A percentile compares a stretch with the other conserved stretches of the same genome.
These are phyloP conservation scores for Aquila chrysaetos DNA, from an alignment of 2,797 vertebrate species.

Conservation along the genomic window DNA sequence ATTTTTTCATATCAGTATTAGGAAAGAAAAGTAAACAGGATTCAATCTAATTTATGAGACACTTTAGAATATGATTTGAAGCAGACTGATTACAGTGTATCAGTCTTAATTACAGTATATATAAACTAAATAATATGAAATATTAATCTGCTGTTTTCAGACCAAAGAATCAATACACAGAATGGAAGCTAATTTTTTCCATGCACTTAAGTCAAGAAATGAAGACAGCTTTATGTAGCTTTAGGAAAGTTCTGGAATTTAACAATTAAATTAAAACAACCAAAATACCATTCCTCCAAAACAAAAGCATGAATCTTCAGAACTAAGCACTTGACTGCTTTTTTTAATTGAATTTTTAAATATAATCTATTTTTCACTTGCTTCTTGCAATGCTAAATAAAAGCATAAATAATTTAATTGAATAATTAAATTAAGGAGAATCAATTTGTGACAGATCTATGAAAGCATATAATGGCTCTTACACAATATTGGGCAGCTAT, in stretches of 20 bases:
- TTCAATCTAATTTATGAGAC: conserved; percentile 31
- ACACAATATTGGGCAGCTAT: neutral
- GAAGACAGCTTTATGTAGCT: conserved; percentile 35
- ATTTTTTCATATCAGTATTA: conserved; percentile 27
- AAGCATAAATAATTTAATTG: conserved; percentile 10
- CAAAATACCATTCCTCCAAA: neutral
- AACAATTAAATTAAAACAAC: neutral
- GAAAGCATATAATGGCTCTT: neutral
- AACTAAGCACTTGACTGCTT: neutral
- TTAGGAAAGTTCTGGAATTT: conserved; percentile 1
- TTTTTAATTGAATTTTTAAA: neutral
- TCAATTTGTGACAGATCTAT: conserved; percentile 14
- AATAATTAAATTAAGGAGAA: conserved; percentile 30
- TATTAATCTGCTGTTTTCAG: conserved; percentile 47
- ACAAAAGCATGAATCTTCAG: neutral
- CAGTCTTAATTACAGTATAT: conserved; percentile 45
- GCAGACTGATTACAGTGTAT: conserved; percentile 22
- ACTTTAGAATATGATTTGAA: conserved; percentile 45
- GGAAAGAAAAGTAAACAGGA: conserved; percentile 27
- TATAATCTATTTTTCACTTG: neutral
- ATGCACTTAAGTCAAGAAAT: conserved; percentile 9
- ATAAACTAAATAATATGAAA: conserved; percentile 51
- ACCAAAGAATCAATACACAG: conserved; percentile 30
- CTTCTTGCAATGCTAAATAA: conserved; percentile 16
- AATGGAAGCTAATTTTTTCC: neutral